Base-by-base conservation (phyloP, 2,113 vertebrate genomes). In the Bufo bufo region DNA sequence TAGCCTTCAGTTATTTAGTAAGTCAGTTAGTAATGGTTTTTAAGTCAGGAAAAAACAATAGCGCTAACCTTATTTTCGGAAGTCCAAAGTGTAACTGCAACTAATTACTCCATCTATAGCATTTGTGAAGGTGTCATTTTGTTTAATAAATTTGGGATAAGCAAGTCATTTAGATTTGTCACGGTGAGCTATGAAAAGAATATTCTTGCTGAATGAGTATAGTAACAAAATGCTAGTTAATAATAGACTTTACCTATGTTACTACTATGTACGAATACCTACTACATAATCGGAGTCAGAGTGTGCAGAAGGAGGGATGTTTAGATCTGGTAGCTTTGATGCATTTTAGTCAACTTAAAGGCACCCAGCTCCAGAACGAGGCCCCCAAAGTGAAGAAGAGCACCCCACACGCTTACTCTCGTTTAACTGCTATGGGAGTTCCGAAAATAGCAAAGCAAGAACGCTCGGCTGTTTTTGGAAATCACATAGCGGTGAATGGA, bases 21-120 rank as follows among this genome's bases (percentile, higher is more conserved):
- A 84, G 50, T 84, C 66, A 63, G 82, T 84, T 83, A 84, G 82
- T 71, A 84, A 84, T 84, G 82, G 82, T 49, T 83, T 83, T 66
- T 66, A 69, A 83, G 63, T 69, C 54, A 16, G 65, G 43, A 69
- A 83, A 82, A 84, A 50, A 83, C 47, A 69, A 84, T 81, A 20
- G n/a, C 49, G 43, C 49, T 52, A 69, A 52, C 45, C 61, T 52
- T 83, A 50, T 69, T 69, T 83, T 69, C 61, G 47, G 23, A 59
- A 81, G 23, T 47, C 79, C 59, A 63, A 63, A 82, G 58, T 82
- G 79, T 43, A 82, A 82, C 79, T 82, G 79, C 81, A 66, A 80
- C 52, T 80, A 58, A 80, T 80, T 80, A 80, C 77, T 80, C 52
- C 52, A 56, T 80, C 77, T 58, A 58, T 80, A 56, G 77, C 77